phyloP scores from a whole-genome alignment of 1,140 invertebrate species.

The Thaumatotibia leucotreta region DNA sequence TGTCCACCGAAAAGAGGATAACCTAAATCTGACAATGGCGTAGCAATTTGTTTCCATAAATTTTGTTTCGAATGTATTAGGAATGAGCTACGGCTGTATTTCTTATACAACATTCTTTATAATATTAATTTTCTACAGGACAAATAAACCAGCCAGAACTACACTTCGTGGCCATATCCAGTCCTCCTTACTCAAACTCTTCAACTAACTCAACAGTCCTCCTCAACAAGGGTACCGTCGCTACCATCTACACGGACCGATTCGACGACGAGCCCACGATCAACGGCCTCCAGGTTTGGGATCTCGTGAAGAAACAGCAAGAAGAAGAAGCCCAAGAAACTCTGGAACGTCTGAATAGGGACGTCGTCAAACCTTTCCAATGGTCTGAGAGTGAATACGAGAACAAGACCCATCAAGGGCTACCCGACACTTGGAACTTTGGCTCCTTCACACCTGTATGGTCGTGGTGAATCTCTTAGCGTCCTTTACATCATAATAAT shows the following conservation, averaged over 20 bases:
- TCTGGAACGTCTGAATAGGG: slow-evolving; percentile 53
- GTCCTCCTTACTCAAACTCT: slow-evolving; percentile 57
- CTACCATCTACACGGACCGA: slow-evolving; percentile 57
- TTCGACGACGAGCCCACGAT: slow-evolving; percentile 57
- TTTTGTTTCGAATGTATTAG: too few species aligned
- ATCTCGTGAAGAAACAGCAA: slow-evolving; percentile 54
- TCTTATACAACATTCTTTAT: too few species aligned
- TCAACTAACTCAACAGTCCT: slow-evolving; percentile 23
- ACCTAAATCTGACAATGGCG: too few species aligned
- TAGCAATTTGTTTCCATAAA: too few species aligned
- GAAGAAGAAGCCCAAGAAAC: slow-evolving; percentile 58
- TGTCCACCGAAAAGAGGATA: too few species aligned
- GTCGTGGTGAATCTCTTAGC: slow-evolving; percentile 64
- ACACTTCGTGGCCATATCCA: slow-evolving; percentile 60
- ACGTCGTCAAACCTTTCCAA: slow-evolving; percentile 60
- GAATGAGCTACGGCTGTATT: too few species aligned
- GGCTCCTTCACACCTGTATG: slow-evolving; percentile 55
- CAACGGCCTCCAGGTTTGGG: slow-evolving; percentile 50
- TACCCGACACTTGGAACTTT: slow-evolving; percentile 70
- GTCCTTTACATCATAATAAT: slow-evolving; percentile 20
- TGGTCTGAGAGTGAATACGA: slow-evolving; percentile 67
- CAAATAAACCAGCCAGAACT: slow-evolving; percentile 27
- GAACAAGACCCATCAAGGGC: slow-evolving; percentile 45
- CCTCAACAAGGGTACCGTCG: slow-evolving; percentile 62
- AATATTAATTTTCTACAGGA: slow-evolving; percentile 44